Conservation (phyloP, 2,888 invertebrate species). For the Sminthurinus aureus region DNA sequence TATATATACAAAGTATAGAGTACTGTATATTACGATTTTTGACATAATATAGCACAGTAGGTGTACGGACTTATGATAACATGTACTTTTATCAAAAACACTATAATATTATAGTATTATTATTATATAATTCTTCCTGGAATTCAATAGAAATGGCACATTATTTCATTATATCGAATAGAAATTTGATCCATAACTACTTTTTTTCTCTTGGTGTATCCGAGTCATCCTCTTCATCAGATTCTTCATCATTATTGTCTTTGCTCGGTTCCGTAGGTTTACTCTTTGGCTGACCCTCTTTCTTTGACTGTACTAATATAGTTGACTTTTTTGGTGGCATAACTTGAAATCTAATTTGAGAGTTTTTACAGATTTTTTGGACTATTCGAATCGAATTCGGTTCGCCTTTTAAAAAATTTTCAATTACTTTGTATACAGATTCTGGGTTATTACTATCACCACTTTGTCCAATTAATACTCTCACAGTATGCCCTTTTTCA, state of each 20-base stretch:
- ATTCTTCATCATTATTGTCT: constrained; percentile 13
- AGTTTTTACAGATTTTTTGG: constrained; percentile 52
- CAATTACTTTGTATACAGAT: constrained; percentile 49
- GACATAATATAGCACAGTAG: too few species aligned
- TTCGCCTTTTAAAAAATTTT: constrained; percentile 42
- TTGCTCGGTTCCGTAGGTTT: constrained; percentile 1
- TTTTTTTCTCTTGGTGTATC: not conserved
- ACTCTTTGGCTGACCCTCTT: not conserved
- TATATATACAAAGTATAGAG: too few species aligned
- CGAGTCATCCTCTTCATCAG: not conserved
- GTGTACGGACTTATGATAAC: too few species aligned
- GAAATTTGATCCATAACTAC: too few species aligned
- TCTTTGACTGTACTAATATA: not conserved
- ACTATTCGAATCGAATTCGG: constrained; percentile 46
- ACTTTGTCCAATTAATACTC: constrained; percentile 48
- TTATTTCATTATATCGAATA: too few species aligned
- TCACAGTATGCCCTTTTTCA: constrained; percentile 48
- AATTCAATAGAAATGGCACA: too few species aligned
- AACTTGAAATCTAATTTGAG: constrained; percentile 52
- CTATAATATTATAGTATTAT: too few species aligned
- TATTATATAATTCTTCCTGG: too few species aligned
- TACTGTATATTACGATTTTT: too few species aligned
- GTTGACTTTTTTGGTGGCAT: constrained; percentile 46
- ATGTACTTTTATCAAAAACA: too few species aligned
- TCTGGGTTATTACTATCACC: constrained; percentile 49